Evolutionary conservation across 2,113 vertebrate species (phyloP).

Genomic region (Paralichthys olivaceus): DNA sequence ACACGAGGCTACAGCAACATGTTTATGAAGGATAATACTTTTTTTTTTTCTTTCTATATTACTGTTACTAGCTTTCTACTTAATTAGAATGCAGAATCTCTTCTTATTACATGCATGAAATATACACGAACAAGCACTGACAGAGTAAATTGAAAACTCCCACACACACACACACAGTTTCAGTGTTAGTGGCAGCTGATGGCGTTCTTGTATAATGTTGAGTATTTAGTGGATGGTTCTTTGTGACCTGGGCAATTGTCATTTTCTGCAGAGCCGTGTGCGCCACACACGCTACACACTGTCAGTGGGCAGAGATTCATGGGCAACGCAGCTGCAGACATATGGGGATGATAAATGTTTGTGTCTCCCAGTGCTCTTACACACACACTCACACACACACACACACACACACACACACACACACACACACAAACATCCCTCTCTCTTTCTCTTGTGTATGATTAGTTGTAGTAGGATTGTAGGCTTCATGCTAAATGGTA

Average conservation of each 20-base stretch:
- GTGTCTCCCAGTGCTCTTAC: neutral
- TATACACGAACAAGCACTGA: neutral
- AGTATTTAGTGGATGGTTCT: neutral
- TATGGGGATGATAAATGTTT: constrained; percentile 25
- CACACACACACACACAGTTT: neutral
- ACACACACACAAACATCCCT: neutral
- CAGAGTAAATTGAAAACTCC: neutral
- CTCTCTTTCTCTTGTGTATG: neutral
- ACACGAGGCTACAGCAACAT: neutral
- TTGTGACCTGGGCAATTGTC: neutral
- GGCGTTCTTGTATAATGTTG: neutral
- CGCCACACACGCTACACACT: neutral
- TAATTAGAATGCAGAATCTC: neutral
- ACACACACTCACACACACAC: neutral
- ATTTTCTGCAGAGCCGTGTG: neutral
- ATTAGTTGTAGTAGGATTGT: neutral
- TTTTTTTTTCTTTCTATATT: neutral
- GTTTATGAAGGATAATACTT: neutral
- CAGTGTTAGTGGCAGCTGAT: neutral
- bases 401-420: neutral
- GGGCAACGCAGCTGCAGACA: neutral
- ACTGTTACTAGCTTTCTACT: neutral
- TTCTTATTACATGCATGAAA: neutral
- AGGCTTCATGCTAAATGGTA: too few species aligned
- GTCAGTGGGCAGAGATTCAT: constrained; percentile 21